phyloP scores from a whole-genome alignment of 2,888 invertebrate species.

The Abscondita cerata region DNA sequence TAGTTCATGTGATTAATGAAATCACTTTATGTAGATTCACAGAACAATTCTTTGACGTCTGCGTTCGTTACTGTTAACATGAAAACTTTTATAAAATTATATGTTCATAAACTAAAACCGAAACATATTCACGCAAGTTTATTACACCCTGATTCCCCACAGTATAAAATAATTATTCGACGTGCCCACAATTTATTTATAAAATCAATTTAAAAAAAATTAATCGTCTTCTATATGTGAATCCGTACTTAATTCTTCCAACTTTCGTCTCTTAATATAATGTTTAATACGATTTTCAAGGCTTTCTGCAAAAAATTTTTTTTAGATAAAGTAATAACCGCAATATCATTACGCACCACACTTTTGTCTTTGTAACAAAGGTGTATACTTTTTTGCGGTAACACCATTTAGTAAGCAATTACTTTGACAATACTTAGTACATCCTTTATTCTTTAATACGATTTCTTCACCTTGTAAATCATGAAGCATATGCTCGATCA shows the following conservation, averaged over 20 bases:
- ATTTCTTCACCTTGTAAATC: constrained; percentile 56
- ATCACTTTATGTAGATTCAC: too few species aligned
- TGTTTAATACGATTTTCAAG: constrained; percentile 81
- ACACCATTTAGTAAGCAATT: constrained; percentile 70
- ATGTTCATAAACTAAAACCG: too few species aligned
- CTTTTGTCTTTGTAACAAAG: constrained; percentile 74
- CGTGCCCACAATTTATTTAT: too few species aligned
- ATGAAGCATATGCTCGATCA: constrained; percentile 65
- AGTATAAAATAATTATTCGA: too few species aligned
- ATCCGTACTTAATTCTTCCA: constrained; percentile 25
- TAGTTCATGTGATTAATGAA: too few species aligned
- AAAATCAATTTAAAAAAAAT: background rate
- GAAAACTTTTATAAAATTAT: too few species aligned
- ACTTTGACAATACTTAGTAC: background rate
- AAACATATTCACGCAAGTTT: too few species aligned
- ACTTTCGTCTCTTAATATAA: constrained; percentile 72
- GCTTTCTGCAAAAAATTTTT: constrained; percentile 69
- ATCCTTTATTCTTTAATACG: constrained; percentile 4
- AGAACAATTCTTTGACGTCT: too few species aligned
- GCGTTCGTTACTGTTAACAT: too few species aligned
- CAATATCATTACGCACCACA: constrained; percentile 70
- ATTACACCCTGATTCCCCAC: too few species aligned
- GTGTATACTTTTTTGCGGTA: constrained; percentile 73
- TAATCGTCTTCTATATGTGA: background rate
- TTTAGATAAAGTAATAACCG: background rate